Conservation (phyloP, 2,797 vertebrate species). For the Pipistrellus pygmaeus region DNA sequence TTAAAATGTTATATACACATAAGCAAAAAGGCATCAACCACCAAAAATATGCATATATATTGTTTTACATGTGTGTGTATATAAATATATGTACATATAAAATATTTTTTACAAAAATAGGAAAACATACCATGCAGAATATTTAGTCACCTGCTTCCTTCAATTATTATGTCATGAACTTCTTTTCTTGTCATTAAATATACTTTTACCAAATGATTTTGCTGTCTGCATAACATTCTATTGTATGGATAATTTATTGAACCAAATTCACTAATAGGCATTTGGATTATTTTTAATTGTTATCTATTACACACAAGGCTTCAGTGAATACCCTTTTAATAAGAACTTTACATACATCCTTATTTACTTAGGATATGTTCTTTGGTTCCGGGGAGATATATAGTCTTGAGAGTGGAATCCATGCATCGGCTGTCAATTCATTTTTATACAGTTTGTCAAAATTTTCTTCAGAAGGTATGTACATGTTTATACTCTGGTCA, state of each 20-base stretch:
- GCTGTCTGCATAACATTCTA: not conserved
- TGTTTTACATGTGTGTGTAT: not conserved
- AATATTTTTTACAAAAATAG: constrained; percentile 9
- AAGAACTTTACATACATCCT: constrained; percentile 9
- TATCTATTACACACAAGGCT: constrained; percentile 4
- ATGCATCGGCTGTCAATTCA: not conserved
- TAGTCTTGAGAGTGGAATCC: not conserved
- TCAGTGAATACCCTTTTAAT: not conserved
- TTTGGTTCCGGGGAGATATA: no score
- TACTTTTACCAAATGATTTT: constrained; percentile 21
- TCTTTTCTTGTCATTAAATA: not conserved
- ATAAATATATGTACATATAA: not conserved
- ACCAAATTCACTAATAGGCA: constrained; percentile 3
- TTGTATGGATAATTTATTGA: constrained; percentile 29
- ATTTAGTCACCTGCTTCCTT: constrained; percentile 28
- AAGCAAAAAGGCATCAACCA: not conserved
- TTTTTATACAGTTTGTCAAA: not conserved
- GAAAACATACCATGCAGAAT: not conserved
- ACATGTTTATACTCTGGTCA: not conserved
- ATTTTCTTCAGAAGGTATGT: not conserved
- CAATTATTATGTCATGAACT: not conserved
- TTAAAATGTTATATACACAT: not conserved
- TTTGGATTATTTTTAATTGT: not conserved
- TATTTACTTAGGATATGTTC: not conserved
- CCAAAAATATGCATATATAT: not conserved